A percentile compares a stretch with the other conserved stretches of the same genome.
Conservation (phyloP, 1,140 invertebrate species). For the Cydia pomonella region DNA sequence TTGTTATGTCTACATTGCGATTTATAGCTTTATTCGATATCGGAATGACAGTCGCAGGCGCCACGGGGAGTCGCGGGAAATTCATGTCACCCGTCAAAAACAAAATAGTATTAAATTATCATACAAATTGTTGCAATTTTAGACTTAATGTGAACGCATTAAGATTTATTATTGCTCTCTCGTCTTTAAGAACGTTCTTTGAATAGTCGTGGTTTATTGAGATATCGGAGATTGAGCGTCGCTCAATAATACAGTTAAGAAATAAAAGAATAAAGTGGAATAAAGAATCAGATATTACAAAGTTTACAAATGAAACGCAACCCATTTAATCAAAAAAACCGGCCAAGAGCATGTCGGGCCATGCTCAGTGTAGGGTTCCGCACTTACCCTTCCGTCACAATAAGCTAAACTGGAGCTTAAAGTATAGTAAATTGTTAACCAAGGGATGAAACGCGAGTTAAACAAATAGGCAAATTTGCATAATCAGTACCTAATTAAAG, state of each 20-base stretch:
- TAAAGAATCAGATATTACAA: neutral
- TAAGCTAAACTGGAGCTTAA: no score
- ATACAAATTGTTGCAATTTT: neutral
- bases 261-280: slow-evolving; percentile 1
- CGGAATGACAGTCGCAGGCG: slow-evolving; percentile 54
- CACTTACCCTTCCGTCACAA: no score
- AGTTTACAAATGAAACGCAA: no score
- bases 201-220: slow-evolving; percentile 15
- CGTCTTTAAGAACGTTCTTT: neutral
- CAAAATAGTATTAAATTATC: slow-evolving; percentile 12
- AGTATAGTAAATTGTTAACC: no score
- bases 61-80: slow-evolving; percentile 48
- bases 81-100: slow-evolving; percentile 38
- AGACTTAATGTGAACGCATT: neutral
- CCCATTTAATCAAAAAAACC: no score
- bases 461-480: no score
- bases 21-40: slow-evolving; percentile 58
- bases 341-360: no score
- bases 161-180: neutral
- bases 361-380: no score
- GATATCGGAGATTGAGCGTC: slow-evolving; percentile 3
- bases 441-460: no score
- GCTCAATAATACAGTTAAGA: neutral
- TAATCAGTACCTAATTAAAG: no score
- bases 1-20: slow-evolving; percentile 28